Percentiles rank a stretch among this genome's conserved stretches.
These are phyloP conservation scores for Tiaroga cobitis DNA, from an alignment of 2,797 vertebrate species.

Conservation along the genomic window DNA sequence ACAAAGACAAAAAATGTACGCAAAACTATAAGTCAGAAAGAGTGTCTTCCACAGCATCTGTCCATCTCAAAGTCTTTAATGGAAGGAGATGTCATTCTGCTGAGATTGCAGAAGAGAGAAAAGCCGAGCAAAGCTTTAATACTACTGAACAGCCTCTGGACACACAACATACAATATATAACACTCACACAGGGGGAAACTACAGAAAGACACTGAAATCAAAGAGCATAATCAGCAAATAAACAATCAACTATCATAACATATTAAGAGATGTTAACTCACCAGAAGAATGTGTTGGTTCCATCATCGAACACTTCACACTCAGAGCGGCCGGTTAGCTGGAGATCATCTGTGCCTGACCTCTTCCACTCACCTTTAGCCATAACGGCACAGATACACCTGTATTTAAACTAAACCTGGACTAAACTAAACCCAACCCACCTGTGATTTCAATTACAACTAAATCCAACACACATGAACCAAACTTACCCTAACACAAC, in stretches of 20 bases:
- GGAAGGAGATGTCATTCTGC: constrained; percentile 57
- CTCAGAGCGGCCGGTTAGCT: constrained; percentile 74
- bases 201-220: neutral
- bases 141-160: constrained; percentile 5
- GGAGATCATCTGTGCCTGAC: constrained; percentile 62
- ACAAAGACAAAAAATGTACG: neutral
- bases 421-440: neutral
- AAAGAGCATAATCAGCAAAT: neutral
- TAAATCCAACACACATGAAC: constrained; percentile 8
- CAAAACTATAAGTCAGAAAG: neutral
- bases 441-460: neutral
- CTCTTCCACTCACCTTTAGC: constrained; percentile 76
- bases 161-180: neutral
- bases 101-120: constrained; percentile 58
- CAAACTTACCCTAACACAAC: constrained; percentile 19
- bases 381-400: constrained; percentile 62
- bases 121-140: constrained; percentile 39
- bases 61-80: constrained; percentile 57
- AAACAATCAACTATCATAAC: neutral
- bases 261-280: neutral
- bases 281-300: constrained; percentile 98
- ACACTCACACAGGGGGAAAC: neutral
- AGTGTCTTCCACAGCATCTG: constrained; percentile 27
- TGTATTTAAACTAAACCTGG: neutral
- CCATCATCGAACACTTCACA: constrained; percentile 95